Evolutionary conservation across 1,140 invertebrate species (phyloP), one percentile per base, ranked within the genome.

Genomic region (Microplitis demolitor): DNA sequence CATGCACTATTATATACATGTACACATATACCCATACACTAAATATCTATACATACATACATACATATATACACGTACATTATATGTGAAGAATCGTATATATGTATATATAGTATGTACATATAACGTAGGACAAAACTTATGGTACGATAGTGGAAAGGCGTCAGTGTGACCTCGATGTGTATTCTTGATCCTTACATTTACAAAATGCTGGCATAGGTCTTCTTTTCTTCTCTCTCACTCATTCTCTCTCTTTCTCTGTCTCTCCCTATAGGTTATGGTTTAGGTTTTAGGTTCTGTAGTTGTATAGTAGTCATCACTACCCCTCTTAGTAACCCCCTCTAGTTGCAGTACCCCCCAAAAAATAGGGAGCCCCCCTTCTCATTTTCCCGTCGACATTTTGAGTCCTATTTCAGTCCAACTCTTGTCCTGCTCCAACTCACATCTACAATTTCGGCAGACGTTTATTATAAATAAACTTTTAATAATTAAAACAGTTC

Each of bases 401-500:
- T 85, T 82, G 77, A 80, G 81, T 82, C 77, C 75, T 74, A 80
- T 83, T 78, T 77, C 82, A 83, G 83, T 84, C 81, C 78, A 79
- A 78, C 79, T 79, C 76, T 79, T 79, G 75, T 76, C 78, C 79
- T 73, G 78, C 74, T 73, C 73, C 74, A 66, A 77, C 58, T 76
- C 78, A 78, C 71, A 73, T 45, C 64, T 51, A 53, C 11, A 66
- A 56, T 58, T 56, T 62, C 54, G 54, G 51, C 69, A 24, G 54
- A 24, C 61, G 31, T 58, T 56, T 71, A 53, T 67, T 39, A 16
- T 16, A 5, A 0, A 45, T 60, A 45, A 53, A 50, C 62, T 60
- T 24, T 51, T 51, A 9, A 3, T 50, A 8, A 9, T 24, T 33
- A 31, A 33, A 8, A 33, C 3, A 6, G 50, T 51, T 31, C 24